Conservation (phyloP, 2,797 vertebrate species). For the Otus scops region DNA sequence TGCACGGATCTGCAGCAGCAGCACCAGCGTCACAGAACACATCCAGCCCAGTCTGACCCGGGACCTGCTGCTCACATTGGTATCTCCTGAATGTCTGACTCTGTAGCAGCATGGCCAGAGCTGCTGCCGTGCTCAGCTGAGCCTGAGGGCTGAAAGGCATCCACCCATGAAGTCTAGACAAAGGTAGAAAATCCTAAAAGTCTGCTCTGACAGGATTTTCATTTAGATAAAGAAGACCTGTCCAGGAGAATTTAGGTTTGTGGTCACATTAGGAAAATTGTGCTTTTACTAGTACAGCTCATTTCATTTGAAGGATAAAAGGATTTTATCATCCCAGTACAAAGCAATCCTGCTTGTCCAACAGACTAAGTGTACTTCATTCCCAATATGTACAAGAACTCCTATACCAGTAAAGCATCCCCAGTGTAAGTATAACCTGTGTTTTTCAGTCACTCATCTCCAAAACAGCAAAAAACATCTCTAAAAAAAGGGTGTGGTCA, state of each 20-base stretch:
- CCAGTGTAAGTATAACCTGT: not conserved
- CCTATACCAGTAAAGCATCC: not conserved
- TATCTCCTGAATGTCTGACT: not conserved
- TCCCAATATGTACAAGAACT: not conserved
- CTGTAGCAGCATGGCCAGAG: not conserved
- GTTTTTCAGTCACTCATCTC: not conserved
- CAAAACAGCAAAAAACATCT: not conserved
- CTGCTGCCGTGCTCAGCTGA: not conserved
- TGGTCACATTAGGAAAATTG: not conserved
- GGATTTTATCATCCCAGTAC: not conserved
- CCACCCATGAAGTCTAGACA: not conserved
- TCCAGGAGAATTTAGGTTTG: not conserved
- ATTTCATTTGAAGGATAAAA: not conserved
- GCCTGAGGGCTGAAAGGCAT: not conserved
- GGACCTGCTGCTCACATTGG: fast-evolving
- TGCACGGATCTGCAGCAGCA: fast-evolving
- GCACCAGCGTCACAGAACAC: not conserved
- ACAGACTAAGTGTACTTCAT: not conserved
- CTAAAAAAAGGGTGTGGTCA: not conserved
- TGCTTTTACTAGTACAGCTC: not conserved
- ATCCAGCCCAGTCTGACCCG: fast-evolving
- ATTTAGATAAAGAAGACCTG: not conserved
- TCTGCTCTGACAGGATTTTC: not conserved
- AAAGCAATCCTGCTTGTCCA: not conserved
- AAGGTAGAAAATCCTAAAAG: conserved; percentile 28